Conservation (phyloP, 2,113 vertebrate species). For the Athene cunicularia region DNA sequence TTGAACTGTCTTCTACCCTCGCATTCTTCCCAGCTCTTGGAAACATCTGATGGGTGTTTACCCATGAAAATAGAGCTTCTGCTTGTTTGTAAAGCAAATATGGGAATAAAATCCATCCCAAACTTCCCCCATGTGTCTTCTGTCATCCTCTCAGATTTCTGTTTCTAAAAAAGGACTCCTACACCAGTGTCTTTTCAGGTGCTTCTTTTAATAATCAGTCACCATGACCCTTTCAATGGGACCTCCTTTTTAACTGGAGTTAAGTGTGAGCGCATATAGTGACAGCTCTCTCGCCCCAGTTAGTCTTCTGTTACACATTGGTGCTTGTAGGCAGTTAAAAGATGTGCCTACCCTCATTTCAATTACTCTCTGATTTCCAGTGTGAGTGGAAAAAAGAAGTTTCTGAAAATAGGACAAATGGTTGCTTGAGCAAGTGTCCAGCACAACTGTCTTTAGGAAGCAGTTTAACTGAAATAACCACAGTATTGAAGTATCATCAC, state of each 20-base stretch:
- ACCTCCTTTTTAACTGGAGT: neutral
- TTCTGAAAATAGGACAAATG: neutral
- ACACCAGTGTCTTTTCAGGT: neutral
- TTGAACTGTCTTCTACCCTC: neutral
- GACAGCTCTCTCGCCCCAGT: neutral
- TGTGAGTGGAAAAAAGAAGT: neutral
- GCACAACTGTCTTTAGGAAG: neutral
- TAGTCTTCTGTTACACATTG: neutral
- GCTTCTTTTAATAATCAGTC: neutral
- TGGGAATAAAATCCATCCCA: neutral
- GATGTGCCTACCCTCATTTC: neutral
- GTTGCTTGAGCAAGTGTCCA: neutral
- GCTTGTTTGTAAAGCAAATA: neutral
- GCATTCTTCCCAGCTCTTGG: neutral
- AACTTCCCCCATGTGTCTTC: neutral
- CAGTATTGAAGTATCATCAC: neutral
- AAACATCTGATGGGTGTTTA: neutral
- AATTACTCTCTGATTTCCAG: neutral
- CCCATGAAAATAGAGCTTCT: neutral
- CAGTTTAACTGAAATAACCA: neutral
- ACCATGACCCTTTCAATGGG: neutral
- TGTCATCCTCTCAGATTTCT: neutral
- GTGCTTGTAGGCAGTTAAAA: neutral
- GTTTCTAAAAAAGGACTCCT: neutral
- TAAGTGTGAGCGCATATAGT: neutral